Conservation (phyloP, 2,888 invertebrate genomes). For the Herminia tarsipennalis region DNA sequence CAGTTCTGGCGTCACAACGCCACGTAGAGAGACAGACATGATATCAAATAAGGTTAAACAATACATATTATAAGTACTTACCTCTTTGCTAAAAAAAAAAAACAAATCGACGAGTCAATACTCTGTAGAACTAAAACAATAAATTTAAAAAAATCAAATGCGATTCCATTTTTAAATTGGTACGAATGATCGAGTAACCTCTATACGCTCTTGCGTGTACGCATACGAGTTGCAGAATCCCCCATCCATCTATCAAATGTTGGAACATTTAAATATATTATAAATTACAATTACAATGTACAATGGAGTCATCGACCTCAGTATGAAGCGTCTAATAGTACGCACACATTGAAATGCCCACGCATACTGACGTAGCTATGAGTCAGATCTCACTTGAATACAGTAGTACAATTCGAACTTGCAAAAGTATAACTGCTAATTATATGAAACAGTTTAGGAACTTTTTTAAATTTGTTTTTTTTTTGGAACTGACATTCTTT, state of each 20-base stretch:
- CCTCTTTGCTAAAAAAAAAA: no score
- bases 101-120: no score
- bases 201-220: conserved; percentile 16
- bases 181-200: conserved; percentile 29
- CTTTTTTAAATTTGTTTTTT: no score
- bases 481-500: no score
- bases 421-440: neutral
- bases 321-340: conserved; percentile 60
- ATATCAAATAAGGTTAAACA: no score
- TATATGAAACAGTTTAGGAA: neutral
- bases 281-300: conserved; percentile 77
- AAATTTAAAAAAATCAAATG: neutral
- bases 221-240: conserved; percentile 55
- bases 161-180: conserved; percentile 20
- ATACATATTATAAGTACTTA: no score
- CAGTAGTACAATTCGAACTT: conserved; percentile 38
- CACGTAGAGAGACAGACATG: no score
- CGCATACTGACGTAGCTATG: conserved; percentile 40
- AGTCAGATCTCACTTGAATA: conserved; percentile 41
- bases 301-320: conserved; percentile 70
- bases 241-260: conserved; percentile 71
- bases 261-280: conserved; percentile 78
- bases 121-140: no score
- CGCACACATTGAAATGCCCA: conserved; percentile 48
- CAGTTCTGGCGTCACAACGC: no score